Base-by-base conservation (phyloP, 2,113 vertebrate genomes). In the Cephalopholis sonnerati region DNA sequence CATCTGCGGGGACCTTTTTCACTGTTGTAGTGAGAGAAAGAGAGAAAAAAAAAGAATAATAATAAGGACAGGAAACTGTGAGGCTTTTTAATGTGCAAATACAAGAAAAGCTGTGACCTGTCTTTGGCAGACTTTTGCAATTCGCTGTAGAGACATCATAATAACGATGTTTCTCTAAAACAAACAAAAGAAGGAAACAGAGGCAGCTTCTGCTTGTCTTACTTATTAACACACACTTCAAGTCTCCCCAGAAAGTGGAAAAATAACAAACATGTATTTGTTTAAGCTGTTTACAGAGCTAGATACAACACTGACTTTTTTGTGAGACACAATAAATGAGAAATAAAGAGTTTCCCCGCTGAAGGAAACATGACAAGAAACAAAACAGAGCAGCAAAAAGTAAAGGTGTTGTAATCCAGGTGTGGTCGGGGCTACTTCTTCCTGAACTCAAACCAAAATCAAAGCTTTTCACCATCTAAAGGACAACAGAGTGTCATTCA, bases 11-110 rank as follows among this genome's bases (percentile, higher is more conserved):
- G 80, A 88, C 64, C 79, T 65, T 88, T 84, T 89, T 78, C 51
- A 29, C 51, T 25, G 15, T 46, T 84, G 57, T 61, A 36, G n/a
- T 46, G 27, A 54, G 17, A 9, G 9, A 32, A 2, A 12, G 18
- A 16, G 8, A 18, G 54, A 24, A 0, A 11, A 46, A 79, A 55
- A 59, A 63, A 1, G 7, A 81, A 73, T 58, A 84, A 84, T 74
- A 85, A 90, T 59, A 44, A 44, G 41, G 41, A 39, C 20, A 61
- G 76, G 68, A 73, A 89, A 75, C 65, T 1, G 61, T 27, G 2
- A 81, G 27, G 62, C 61, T 85, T 85, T 86, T 85, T 81, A 88
- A 91, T 81, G 81, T 81, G 87, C 79, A 85, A 82, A 91, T 25
- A 74, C 65, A 50, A 51, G 57, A 13, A 36, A 66, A 84, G 63